These are phyloP conservation scores for Thaumetopoea pityocampa DNA, from an alignment of 1,140 invertebrate species.

Conservation along the genomic window DNA sequence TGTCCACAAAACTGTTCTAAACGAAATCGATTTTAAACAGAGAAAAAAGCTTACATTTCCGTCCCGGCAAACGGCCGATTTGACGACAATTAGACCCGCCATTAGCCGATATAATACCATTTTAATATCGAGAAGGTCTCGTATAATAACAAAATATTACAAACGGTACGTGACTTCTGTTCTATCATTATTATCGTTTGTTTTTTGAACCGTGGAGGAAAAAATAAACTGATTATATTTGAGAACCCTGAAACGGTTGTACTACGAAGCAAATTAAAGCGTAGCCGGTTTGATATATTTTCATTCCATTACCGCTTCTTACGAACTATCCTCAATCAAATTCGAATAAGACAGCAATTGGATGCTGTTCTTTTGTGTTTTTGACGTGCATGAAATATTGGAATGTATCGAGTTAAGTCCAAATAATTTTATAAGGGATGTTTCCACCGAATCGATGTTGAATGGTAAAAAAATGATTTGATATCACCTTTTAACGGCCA, in stretches of 20 bases:
- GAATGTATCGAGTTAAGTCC: constrained; percentile 13
- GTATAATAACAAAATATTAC: constrained; percentile 52
- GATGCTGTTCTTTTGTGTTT: neutral
- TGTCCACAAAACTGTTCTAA: constrained; percentile 31
- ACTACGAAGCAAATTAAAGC: constrained; percentile 5
- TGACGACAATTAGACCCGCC: constrained; percentile 44
- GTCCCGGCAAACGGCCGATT: constrained; percentile 49
- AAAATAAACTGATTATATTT: constrained; percentile 26
- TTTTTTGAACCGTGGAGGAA: constrained; percentile 23
- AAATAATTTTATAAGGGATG: constrained; percentile 32
- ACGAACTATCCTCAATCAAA: neutral
- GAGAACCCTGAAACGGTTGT: constrained; percentile 16
- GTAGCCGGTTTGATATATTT: neutral
- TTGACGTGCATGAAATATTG: neutral
- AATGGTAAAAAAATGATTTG: constrained; percentile 22
- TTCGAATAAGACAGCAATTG: constrained; percentile 11
- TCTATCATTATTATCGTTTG: constrained; percentile 40
- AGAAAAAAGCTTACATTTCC: constrained; percentile 46
- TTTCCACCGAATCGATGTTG: constrained; percentile 28
- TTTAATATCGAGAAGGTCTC: constrained; percentile 47
- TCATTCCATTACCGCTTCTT: constrained; percentile 11
- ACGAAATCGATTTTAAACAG: constrained; percentile 52
- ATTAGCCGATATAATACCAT: constrained; percentile 52
- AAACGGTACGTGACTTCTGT: constrained; percentile 52
- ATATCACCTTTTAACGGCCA: constrained; percentile 21